Conservation (phyloP, 2,113 vertebrate species). For the Callipepla squamata region DNA sequence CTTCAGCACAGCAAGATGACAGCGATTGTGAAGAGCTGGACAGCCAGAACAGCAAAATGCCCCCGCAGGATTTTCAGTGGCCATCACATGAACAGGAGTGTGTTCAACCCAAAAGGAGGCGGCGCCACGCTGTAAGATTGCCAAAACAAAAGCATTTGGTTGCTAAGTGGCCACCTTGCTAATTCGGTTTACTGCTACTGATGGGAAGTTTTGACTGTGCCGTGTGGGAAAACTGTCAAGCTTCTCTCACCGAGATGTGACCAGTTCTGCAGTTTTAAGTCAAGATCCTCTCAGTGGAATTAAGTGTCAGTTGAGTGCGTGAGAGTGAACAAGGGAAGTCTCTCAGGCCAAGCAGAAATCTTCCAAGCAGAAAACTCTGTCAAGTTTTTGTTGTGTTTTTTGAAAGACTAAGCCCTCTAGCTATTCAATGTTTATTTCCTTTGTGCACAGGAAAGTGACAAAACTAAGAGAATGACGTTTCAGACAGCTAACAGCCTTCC, state of each 20-base stretch:
- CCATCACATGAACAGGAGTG: slow-evolving; percentile 84
- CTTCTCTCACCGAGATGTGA: background rate
- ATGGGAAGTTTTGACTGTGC: slow-evolving; percentile 14
- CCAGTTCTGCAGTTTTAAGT: background rate
- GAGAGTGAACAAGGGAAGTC: background rate
- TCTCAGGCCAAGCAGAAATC: background rate
- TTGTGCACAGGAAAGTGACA: slow-evolving; percentile 74
- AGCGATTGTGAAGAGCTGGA: slow-evolving; percentile 91
- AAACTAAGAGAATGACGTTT: slow-evolving; percentile 72
- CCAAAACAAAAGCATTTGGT: slow-evolving; percentile 56
- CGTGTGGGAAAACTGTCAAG: slow-evolving; percentile 5
- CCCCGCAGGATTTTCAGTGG: slow-evolving; percentile 85
- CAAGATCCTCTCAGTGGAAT: background rate
- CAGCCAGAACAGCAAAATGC: slow-evolving; percentile 74
- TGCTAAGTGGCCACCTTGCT: slow-evolving; percentile 61
- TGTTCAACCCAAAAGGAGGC: slow-evolving; percentile 90
- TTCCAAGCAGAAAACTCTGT: slow-evolving; percentile 8
- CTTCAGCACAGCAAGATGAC: slow-evolving; percentile 81
- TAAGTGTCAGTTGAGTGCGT: background rate
- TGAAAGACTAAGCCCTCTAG: background rate
- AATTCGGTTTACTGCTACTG: slow-evolving; percentile 9
- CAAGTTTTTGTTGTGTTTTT: background rate
- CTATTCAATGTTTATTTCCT: slow-evolving; percentile 39
- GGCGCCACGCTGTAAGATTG: slow-evolving; percentile 85
- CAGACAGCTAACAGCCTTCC: slow-evolving; percentile 76